phyloP scores from a whole-genome alignment of 2,113 vertebrate species.

The Cyphomyrus discorhynchus region DNA sequence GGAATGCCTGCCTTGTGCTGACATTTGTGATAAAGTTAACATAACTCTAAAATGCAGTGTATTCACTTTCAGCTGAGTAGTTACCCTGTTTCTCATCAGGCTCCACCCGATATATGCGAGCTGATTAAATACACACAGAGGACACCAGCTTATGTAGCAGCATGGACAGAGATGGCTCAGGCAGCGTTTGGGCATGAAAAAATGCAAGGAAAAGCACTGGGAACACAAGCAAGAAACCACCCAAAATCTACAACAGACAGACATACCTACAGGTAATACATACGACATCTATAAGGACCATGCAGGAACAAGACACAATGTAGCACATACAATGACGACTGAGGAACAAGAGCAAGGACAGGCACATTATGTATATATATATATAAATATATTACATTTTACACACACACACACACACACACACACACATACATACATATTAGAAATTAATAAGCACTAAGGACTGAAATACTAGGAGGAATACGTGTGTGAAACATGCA shows the following conservation, averaged over 20 bases:
- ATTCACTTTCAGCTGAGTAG: neutral
- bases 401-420: no score
- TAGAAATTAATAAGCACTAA: no score
- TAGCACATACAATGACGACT: no score
- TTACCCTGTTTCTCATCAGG: neutral
- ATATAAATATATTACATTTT: no score
- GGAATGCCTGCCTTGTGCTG: neutral
- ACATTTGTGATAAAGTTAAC: neutral
- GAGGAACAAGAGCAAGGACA: no score
- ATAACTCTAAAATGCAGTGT: neutral
- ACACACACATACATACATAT: no score
- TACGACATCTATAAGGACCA: neutral
- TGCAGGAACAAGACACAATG: neutral
- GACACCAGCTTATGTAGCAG: neutral
- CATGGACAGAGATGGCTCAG: neutral
- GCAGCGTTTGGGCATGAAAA: neutral
- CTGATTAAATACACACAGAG: neutral
- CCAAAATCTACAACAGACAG: neutral
- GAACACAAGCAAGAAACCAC: neutral
- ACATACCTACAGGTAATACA: neutral
- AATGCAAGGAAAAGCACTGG: neutral
- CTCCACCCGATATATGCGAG: neutral
- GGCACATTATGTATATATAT: no score
- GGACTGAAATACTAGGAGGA: no score
- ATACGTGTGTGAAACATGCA: no score